phyloP scores from a whole-genome alignment of 2,888 invertebrate species.

The Aromia moschata region DNA sequence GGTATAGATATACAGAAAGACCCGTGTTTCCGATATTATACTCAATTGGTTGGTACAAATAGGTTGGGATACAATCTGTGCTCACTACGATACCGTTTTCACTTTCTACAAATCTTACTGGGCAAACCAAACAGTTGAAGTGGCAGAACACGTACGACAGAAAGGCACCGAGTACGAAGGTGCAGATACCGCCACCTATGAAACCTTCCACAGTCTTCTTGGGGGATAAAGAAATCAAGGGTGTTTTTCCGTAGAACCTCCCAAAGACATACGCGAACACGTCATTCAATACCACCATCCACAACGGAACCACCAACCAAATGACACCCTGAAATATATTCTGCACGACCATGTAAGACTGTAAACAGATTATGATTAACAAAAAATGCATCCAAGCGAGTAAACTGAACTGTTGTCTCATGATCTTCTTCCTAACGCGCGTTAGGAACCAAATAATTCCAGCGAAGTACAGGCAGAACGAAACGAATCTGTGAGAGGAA shows the following conservation, averaged over 20 bases:
- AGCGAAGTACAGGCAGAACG: constrained; percentile 92
- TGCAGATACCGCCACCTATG: constrained; percentile 95
- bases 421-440: constrained; percentile 94
- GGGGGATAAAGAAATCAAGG: constrained; percentile 96
- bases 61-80: constrained; percentile 45
- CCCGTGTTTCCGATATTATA: constrained; percentile 34
- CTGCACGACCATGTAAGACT: constrained; percentile 96
- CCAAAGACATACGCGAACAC: constrained; percentile 99
- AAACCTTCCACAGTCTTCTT: constrained; percentile 99
- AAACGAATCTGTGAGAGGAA: constrained; percentile 95
- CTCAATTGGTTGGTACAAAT: constrained; percentile 42
- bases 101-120: constrained; percentile 64
- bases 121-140: constrained; percentile 49
- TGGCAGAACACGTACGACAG: constrained; percentile 63
- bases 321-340: constrained; percentile 94
- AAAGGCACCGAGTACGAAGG: constrained; percentile 86
- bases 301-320: constrained; percentile 97
- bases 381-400: constrained; percentile 99
- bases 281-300: constrained; percentile 98
- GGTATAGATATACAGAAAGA: constrained; percentile 69
- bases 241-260: constrained; percentile 98
- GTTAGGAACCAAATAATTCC: constrained; percentile 98
- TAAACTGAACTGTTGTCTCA: constrained; percentile 93
- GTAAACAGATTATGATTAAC: constrained; percentile 93
- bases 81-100: constrained; percentile 58